Base-by-base conservation (phyloP, 2,888 invertebrate genomes). In the Orchestes rusci region DNA sequence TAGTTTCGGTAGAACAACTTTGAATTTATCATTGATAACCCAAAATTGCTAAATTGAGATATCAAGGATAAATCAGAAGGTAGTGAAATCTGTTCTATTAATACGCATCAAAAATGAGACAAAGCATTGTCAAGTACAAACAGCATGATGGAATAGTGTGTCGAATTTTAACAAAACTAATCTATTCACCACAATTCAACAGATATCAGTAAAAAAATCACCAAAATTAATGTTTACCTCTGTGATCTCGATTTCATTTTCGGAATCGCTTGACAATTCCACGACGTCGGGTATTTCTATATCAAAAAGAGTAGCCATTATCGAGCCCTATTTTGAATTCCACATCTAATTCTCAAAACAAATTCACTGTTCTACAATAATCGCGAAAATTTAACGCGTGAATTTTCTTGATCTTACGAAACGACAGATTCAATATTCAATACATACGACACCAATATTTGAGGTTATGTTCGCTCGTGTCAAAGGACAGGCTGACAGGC, bases 281-380 rank as follows among this genome's bases (percentile, higher is more conserved):
- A 75, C 75, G 48, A 70, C 73, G 64, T 83, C 82, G 64, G 82
- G 82, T 65, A 93, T 76, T 72, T 94, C 70, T 38, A 94, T 82
- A 76, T 92, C 91, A 71, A 94, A 93, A 69, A 93, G 86, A 71
- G 87, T 91, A 83, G 85, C 84, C 63, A 59, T 69, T 19, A 5
- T 39, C 19, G 12, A 8, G 16, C 16, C 18, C 18, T 18, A 29
- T 28, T 19, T 30, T 29, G 39, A 33, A 15, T 19, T 29, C 30
- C 34, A 35, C 15, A n/a, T n/a, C n/a, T n/a, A n/a, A n/a, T n/a
- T n/a, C n/a, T n/a, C n/a, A n/a, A n/a, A n/a, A n/a, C n/a, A n/a
- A n/a, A n/a, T n/a, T n/a, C n/a, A n/a, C n/a, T n/a, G n/a, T n/a
- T 36, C 19, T 34, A 20, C 42, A 47, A 46, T 29, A n/a, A n/a